Base-by-base conservation (phyloP, 2,797 vertebrate species). In the Muscicapa comitata region DNA sequence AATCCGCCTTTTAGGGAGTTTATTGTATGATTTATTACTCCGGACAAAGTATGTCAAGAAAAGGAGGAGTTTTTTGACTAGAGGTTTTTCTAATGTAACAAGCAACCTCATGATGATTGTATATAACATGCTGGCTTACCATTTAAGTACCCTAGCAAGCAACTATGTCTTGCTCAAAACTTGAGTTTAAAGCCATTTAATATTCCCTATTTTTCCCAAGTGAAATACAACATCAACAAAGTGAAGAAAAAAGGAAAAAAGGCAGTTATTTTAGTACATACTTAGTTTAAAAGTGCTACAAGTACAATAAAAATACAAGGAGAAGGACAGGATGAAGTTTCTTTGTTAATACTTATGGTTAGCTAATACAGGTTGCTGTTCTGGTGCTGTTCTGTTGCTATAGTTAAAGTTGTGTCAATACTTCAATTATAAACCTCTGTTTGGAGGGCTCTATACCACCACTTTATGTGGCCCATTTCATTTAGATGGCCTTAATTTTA, bases 351-450 rank as follows among this genome's bases (percentile, higher is more conserved):
- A 78, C 6, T 83, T 79, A 61, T 79, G 63, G 85, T 89, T 80
- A 85, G 33, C 81, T 82, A 91, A 85, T 13, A 87, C 8, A 92
- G 50, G 78, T 94, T 89, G 88, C 78, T 95, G 72, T 73, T 94
- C 82, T 95, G 83, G 90, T 97, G 96, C 90, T 96, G 78, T 94
- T 97, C 94, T 96, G 95, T 97, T 98, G 97, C 97, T 97, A 98
- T 98, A 98, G 97, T 98, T 98, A 97, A 98, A 93, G 97, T 96
- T 97, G 94, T 92, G 94, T 97, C 97, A 97, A 97, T 94, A 95
- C 97, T 97, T 98, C 97, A 93, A 98, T 97, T 98, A 98, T 96
- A 97, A 98, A 97, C 95, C 76, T 75, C 92, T 85, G 61, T 35
- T 43, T 75, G 66, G 48, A 95, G 83, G 54, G 78, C 26, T 82